These are phyloP conservation scores for Ceratosolen solmsi DNA, from an alignment of 1,140 invertebrate genomes.

Conservation along the genomic window DNA sequence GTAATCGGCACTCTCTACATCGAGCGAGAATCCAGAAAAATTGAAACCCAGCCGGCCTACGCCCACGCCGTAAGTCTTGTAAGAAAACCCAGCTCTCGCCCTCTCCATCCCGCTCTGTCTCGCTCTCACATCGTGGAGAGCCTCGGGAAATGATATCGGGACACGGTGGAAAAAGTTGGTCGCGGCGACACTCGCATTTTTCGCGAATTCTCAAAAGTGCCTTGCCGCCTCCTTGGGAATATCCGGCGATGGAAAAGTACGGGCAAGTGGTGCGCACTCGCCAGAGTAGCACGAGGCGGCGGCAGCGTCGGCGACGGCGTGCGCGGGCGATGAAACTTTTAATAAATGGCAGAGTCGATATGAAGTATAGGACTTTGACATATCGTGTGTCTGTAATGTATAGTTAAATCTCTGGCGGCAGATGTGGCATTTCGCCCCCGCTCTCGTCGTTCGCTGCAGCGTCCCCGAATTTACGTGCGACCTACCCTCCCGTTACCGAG, in stretches of 20 bases:
- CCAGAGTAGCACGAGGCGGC: conserved; percentile 53
- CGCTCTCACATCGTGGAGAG: too few species aligned
- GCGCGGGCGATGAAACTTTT: conserved; percentile 73
- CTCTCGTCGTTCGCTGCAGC: conserved; percentile 57
- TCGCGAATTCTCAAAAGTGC: conserved; percentile 24
- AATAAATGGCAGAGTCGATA: conserved; percentile 75
- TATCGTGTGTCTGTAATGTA: conserved; percentile 76
- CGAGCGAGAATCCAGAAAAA: too few species aligned
- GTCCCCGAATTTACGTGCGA: conserved; percentile 54
- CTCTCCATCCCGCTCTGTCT: too few species aligned
- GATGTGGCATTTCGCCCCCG: conserved; percentile 66
- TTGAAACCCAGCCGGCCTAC: too few species aligned
- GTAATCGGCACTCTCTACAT: too few species aligned
- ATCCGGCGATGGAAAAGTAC: conserved; percentile 19
- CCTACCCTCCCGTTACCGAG: not conserved
- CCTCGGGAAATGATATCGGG: not conserved
- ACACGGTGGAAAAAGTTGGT: not conserved
- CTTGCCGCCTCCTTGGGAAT: too few species aligned
- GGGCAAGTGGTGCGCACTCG: conserved; percentile 49
- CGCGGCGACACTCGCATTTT: not conserved
- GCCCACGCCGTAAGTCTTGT: too few species aligned
- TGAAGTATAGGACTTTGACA: conserved; percentile 75
- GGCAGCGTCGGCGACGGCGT: conserved; percentile 51
- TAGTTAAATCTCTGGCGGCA: conserved; percentile 75
- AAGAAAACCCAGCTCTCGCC: too few species aligned